These are phyloP conservation scores for Nyctibius grandis DNA, from an alignment of 2,797 vertebrate genomes.

Conservation along the genomic window DNA sequence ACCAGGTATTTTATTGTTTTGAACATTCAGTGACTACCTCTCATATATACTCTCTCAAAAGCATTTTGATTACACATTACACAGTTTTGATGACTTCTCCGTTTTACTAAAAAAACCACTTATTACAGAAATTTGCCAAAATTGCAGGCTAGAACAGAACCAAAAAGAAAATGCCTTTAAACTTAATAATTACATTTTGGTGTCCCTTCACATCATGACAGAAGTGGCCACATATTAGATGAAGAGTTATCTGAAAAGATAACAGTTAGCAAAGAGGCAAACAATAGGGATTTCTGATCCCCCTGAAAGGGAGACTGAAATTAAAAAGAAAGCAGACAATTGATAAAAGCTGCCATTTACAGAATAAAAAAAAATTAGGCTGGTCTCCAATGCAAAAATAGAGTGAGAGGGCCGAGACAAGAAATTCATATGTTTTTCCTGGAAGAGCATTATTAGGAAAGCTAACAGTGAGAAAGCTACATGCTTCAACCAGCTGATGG, in stretches of 20 bases:
- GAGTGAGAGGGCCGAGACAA: not conserved
- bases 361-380: not conserved
- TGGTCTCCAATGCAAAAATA: not conserved
- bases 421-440: not conserved
- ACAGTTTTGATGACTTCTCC: not conserved
- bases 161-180: not conserved
- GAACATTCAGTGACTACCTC: not conserved
- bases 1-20: accelerated
- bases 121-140: not conserved
- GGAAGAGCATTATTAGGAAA: not conserved
- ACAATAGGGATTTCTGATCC: not conserved
- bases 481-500: not conserved
- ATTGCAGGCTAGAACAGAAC: not conserved
- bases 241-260: not conserved
- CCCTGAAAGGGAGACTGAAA: not conserved
- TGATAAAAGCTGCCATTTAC: not conserved
- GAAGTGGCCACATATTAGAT: not conserved
- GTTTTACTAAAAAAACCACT: not conserved
- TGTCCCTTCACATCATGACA: not conserved
- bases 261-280: not conserved
- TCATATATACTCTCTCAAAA: not conserved
- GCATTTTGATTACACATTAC: not conserved
- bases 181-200: not conserved
- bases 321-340: not conserved
- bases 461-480: not conserved